Percentiles rank a stretch among this genome's conserved stretches.
Conservation (phyloP, 2,797 vertebrate species). For the Lagocephalus sceleratus region DNA sequence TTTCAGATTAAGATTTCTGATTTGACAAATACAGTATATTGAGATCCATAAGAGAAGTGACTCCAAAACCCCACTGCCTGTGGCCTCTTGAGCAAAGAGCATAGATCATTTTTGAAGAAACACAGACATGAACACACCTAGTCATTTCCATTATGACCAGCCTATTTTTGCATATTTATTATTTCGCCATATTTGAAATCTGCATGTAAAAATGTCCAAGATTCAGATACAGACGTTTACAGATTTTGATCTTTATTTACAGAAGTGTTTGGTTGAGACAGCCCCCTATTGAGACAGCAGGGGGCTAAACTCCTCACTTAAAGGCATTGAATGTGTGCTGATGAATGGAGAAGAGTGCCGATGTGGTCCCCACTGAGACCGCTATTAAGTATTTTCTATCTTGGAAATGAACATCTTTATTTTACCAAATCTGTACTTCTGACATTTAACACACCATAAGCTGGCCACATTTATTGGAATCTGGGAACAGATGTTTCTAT, state of each 20-base stretch:
- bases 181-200: too few relatives aligned
- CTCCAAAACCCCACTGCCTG: slow-evolving; percentile 19
- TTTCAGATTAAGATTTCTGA: neutral
- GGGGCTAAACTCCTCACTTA: slow-evolving; percentile 25
- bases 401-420: slow-evolving; percentile 1
- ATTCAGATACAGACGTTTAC: too few relatives aligned
- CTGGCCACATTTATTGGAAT: neutral
- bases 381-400: slow-evolving; percentile 21
- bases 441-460: neutral
- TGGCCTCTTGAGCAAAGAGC: slow-evolving; percentile 12
- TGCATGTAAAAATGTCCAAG: too few relatives aligned
- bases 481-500: neutral
- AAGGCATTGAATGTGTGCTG: slow-evolving; percentile 10
- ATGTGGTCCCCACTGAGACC: too few relatives aligned
- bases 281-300: slow-evolving; percentile 11
- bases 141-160: slow-evolving; percentile 1
- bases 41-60: slow-evolving; percentile 7
- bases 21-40: neutral
- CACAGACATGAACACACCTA: slow-evolving; percentile 15
- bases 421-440: neutral
- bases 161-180: slow-evolving; percentile 1
- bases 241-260: too few relatives aligned
- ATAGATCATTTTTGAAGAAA: slow-evolving; percentile 29
- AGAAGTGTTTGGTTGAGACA: slow-evolving; percentile 8
- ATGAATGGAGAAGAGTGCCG: slow-evolving; percentile 13